Percentiles rank a stretch among this genome's conserved stretches.
Evolutionary conservation across 2,888 invertebrate genomes (phyloP).

Genomic region (Philopedon plagiatum): DNA sequence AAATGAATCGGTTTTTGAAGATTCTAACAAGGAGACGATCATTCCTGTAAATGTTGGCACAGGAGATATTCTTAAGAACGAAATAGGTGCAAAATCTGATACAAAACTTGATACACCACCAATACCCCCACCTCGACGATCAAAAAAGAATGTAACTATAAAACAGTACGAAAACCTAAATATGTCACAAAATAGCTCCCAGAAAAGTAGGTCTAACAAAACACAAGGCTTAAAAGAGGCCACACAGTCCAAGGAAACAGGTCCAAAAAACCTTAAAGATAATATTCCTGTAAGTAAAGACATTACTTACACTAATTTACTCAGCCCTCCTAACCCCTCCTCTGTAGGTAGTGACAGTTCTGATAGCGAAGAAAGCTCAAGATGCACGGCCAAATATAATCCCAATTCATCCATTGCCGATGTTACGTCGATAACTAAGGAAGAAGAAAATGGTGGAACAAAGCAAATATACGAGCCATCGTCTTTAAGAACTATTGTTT

Average conservation of each 20-base stretch:
- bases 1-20: no score
- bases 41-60: background rate
- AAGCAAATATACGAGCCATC: conserved; percentile 53
- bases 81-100: background rate
- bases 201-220: background rate
- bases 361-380: conserved; percentile 70
- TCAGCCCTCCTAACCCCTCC: conserved; percentile 56
- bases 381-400: conserved; percentile 80
- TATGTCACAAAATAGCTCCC: background rate
- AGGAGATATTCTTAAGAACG: background rate
- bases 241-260: background rate
- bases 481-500: conserved; percentile 76
- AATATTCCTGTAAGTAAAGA: conserved; percentile 20
- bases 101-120: background rate
- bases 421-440: conserved; percentile 71
- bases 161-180: background rate
- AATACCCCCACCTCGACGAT: background rate
- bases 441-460: conserved; percentile 65
- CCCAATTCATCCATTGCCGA: conserved; percentile 76
- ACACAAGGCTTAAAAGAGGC: background rate
- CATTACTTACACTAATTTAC: conserved; percentile 51
- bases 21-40: background rate
- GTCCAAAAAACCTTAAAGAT: background rate
- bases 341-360: conserved; percentile 69
- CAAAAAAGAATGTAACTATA: background rate